Evolutionary conservation across 2,888 invertebrate genomes (phyloP).

Genomic region (Eupelmus urozonus): DNA sequence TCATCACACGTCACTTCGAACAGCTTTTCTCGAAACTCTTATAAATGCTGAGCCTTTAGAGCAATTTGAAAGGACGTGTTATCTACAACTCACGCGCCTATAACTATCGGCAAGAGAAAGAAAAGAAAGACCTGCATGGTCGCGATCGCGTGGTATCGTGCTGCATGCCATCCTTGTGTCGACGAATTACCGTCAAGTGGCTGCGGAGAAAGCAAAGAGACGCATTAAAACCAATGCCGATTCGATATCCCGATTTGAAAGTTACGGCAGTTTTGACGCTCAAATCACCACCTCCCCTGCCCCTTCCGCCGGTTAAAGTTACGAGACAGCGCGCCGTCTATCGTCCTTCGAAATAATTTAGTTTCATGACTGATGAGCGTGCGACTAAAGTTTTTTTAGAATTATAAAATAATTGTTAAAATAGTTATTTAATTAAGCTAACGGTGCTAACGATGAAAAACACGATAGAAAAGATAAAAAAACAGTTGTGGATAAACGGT

Average conservation of each 20-base stretch:
- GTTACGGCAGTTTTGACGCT: conserved; percentile 68
- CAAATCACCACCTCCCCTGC: conserved; percentile 63
- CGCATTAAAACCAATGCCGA: conserved; percentile 73
- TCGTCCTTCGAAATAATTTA: conserved; percentile 58
- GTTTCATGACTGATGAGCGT: conserved; percentile 26
- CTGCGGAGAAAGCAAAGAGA: conserved; percentile 56
- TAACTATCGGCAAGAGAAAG: too few species aligned
- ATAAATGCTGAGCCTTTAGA: conserved; percentile 4
- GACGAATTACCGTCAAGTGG: conserved; percentile 73
- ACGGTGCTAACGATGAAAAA: too few species aligned
- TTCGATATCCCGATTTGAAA: conserved; percentile 73
- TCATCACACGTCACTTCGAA: too few species aligned
- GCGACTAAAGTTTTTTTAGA: conserved; percentile 7
- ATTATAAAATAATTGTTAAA: conserved; percentile 45
- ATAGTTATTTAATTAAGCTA: not conserved
- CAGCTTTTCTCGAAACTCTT: not conserved
- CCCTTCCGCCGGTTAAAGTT: conserved; percentile 63
- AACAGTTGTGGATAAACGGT: too few species aligned
- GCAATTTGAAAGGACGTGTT: conserved; percentile 12
- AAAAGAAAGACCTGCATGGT: not conserved
- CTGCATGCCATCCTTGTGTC: conserved; percentile 71
- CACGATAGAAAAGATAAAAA: too few species aligned
- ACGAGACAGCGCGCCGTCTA: conserved; percentile 40
- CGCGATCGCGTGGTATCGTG: conserved; percentile 67
- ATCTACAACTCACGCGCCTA: not conserved